Conservation (phyloP, 2,888 invertebrate species). For the Rhagophthalmus giganteus region DNA sequence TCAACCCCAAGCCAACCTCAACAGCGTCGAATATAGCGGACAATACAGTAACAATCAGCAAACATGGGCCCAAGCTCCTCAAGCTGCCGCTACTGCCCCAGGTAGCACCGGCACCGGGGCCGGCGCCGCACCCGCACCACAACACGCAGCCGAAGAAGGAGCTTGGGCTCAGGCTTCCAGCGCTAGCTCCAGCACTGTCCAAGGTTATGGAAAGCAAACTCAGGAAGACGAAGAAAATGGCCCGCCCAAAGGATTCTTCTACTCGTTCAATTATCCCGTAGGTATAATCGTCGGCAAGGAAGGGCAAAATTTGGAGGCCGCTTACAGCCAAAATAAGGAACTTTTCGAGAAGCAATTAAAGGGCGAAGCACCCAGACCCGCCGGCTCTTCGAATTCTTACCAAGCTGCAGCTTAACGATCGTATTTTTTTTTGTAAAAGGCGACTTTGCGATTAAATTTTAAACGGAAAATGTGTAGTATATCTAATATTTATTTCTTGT, state of each 20-base stretch:
- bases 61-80: slow-evolving; percentile 23
- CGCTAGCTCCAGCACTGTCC: neutral
- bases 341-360: slow-evolving; percentile 46
- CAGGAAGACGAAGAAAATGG: slow-evolving; percentile 54
- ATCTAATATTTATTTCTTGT: slow-evolving; percentile 21
- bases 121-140: no score
- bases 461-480: slow-evolving; percentile 4
- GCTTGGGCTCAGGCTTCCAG: slow-evolving; percentile 5
- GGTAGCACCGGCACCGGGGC: no score
- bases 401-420: slow-evolving; percentile 14
- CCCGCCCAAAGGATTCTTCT: slow-evolving; percentile 72
- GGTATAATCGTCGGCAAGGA: slow-evolving; percentile 54
- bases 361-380: slow-evolving; percentile 33
- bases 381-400: slow-evolving; percentile 22
- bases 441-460: slow-evolving; percentile 2
- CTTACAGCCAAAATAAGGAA: slow-evolving; percentile 47
- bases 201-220: slow-evolving; percentile 25
- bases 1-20: slow-evolving; percentile 9
- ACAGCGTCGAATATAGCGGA: slow-evolving; percentile 34
- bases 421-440: slow-evolving; percentile 1
- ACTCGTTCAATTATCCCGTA: slow-evolving; percentile 71
- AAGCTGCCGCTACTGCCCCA: slow-evolving; percentile 1
- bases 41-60: slow-evolving; percentile 32
- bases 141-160: slow-evolving; percentile 1
- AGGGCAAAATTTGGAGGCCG: slow-evolving; percentile 32